These are phyloP conservation scores for Gobius niger DNA, from an alignment of 2,113 vertebrate species.

Conservation along the genomic window DNA sequence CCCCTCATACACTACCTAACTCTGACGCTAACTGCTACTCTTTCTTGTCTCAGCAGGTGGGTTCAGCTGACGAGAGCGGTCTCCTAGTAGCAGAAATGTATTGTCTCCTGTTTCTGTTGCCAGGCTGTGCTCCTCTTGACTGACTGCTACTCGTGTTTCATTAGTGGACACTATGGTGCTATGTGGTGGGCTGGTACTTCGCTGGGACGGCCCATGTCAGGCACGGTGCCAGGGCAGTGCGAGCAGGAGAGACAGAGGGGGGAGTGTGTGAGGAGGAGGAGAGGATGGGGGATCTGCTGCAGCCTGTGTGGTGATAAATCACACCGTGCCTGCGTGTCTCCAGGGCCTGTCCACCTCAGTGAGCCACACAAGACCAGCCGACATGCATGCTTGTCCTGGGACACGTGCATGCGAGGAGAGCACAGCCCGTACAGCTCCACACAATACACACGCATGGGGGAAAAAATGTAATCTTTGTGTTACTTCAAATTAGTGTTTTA, in stretches of 20 bases:
- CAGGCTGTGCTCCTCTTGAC: too few relatives aligned
- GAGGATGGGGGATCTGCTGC: constrained; percentile 30
- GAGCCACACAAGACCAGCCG: constrained; percentile 60
- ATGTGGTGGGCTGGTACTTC: not conserved
- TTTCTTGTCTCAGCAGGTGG: too few relatives aligned
- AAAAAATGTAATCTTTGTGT: too few relatives aligned
- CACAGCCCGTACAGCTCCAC: constrained; percentile 54
- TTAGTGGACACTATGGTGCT: too few relatives aligned
- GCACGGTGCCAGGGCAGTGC: not conserved
- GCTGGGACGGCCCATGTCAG: not conserved
- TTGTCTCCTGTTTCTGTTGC: too few relatives aligned
- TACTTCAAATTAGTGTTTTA: too few relatives aligned
- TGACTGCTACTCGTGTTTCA: too few relatives aligned
- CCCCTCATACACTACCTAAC: too few relatives aligned
- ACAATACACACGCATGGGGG: constrained; percentile 57
- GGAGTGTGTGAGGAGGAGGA: constrained; percentile 30
- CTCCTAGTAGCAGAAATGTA: too few relatives aligned
- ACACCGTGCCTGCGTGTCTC: constrained; percentile 65
- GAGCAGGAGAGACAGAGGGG: constrained; percentile 19
- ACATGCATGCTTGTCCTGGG: constrained; percentile 67
- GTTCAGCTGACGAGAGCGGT: too few relatives aligned
- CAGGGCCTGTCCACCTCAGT: constrained; percentile 61
- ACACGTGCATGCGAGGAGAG: constrained; percentile 33
- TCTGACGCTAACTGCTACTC: too few relatives aligned
- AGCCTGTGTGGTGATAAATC: constrained; percentile 74